phyloP scores from a whole-genome alignment of 1,140 invertebrate species.

The Drosophila prosaltans region DNA sequence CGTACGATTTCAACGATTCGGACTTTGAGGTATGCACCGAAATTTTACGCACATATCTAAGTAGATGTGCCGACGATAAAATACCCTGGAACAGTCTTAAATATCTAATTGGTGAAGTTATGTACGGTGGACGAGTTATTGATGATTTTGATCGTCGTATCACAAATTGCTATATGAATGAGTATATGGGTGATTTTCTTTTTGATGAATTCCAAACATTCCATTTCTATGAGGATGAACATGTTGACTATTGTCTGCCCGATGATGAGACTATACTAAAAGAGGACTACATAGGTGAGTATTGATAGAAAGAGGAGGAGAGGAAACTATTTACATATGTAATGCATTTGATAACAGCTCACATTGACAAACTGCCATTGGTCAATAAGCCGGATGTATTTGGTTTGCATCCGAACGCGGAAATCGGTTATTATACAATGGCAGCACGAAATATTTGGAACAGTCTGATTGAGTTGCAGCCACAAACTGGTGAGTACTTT shows the following conservation, averaged over 20 bases:
- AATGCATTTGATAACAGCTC: slow-evolving; percentile 70
- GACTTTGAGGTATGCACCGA: slow-evolving; percentile 94
- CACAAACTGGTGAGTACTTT: slow-evolving; percentile 89
- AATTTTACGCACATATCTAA: slow-evolving; percentile 92
- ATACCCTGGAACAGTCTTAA: slow-evolving; percentile 95
- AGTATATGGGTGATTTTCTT: slow-evolving; percentile 96
- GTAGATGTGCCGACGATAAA: slow-evolving; percentile 86
- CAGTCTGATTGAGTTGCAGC: slow-evolving; percentile 93
- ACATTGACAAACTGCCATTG: slow-evolving; percentile 89
- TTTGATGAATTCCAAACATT: slow-evolving; percentile 95
- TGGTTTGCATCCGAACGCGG: slow-evolving; percentile 95
- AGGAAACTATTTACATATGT: slow-evolving; percentile 55
- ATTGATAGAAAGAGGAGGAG: background rate
- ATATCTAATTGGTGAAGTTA: slow-evolving; percentile 96
- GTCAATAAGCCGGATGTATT: slow-evolving; percentile 93
- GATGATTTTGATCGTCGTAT: slow-evolving; percentile 94
- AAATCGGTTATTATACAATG: slow-evolving; percentile 95
- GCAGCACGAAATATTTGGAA: slow-evolving; percentile 92
- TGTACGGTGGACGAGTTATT: slow-evolving; percentile 96
- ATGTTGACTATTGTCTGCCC: slow-evolving; percentile 92
- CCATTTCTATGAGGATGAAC: slow-evolving; percentile 91
- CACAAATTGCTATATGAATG: slow-evolving; percentile 94
- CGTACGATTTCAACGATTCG: slow-evolving; percentile 96
- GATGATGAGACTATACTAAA: slow-evolving; percentile 85
- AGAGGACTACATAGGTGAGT: slow-evolving; percentile 88